Evolutionary conservation across 1,140 invertebrate species (phyloP).

Genomic region (Chelonus insularis): DNA sequence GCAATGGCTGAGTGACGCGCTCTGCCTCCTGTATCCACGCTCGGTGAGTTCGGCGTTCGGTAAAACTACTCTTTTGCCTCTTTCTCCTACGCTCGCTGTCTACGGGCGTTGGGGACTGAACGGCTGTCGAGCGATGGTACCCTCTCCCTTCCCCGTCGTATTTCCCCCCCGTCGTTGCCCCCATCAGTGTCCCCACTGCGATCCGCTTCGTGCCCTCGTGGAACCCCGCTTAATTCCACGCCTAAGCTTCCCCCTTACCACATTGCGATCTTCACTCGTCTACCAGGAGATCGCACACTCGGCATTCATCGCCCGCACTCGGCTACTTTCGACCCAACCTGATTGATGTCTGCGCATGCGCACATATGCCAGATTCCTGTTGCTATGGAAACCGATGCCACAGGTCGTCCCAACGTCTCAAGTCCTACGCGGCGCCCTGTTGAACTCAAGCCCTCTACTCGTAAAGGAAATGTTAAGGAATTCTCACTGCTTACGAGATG

Average conservation of each 20-base stretch:
- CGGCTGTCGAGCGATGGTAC: constrained; percentile 24
- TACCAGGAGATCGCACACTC: not conserved
- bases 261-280: not conserved
- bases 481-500: not conserved
- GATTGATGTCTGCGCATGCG: constrained; percentile 17
- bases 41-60: constrained; percentile 6
- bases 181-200: not conserved
- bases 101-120: constrained; percentile 30
- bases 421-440: no score
- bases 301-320: not conserved
- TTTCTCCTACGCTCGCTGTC: constrained; percentile 25
- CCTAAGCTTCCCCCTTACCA: constrained; percentile 13
- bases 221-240: constrained; percentile 17
- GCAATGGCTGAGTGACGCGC: not conserved
- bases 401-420: no score
- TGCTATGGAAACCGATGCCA: constrained; percentile 37
- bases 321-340: not conserved
- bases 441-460: no score
- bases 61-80: constrained; percentile 24
- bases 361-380: constrained; percentile 16
- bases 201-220: constrained; percentile 1
- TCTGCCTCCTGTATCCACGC: not conserved
- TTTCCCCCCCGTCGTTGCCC: constrained; percentile 12
- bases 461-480: not conserved
- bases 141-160: constrained; percentile 25